Evolutionary conservation across 2,888 invertebrate species (phyloP).

Genomic region (Pharmacophagus antenor): DNA sequence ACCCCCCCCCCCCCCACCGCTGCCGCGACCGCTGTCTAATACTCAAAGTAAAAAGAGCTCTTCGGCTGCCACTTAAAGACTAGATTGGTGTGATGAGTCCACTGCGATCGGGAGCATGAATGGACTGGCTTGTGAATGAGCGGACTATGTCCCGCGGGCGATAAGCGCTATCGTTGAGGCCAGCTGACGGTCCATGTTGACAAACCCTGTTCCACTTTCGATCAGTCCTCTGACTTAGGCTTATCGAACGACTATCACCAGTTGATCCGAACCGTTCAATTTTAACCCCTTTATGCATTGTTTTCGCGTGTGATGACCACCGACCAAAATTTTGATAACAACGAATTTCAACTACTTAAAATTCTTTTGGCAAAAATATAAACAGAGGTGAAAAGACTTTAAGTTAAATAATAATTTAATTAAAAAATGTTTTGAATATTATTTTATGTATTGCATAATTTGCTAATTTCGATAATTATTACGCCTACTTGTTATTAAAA

Average conservation of each 20-base stretch:
- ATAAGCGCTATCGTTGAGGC: constrained; percentile 78
- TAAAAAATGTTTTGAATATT: too few species aligned
- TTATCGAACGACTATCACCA: constrained; percentile 60
- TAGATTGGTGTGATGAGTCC: constrained; percentile 44
- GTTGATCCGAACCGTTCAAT: constrained; percentile 41
- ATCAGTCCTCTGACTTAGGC: constrained; percentile 59
- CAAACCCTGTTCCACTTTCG: constrained; percentile 78
- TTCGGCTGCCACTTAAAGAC: constrained; percentile 50
- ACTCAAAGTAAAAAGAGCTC: constrained; percentile 50
- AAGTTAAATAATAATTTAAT: too few species aligned
- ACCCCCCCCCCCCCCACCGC: constrained; percentile 55
- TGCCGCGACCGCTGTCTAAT: constrained; percentile 38
- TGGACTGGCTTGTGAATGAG: constrained; percentile 78
- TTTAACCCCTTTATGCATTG: constrained; percentile 31
- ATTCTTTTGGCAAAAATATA: too few species aligned
- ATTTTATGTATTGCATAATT: too few species aligned
- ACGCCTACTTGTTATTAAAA: too few species aligned
- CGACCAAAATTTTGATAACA: constrained; percentile 7
- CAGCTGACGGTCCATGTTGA: constrained; percentile 78
- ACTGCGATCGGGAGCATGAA: constrained; percentile 68
- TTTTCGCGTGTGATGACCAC: constrained; percentile 3
- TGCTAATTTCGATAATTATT: too few species aligned
- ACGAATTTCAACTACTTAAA: background rate
- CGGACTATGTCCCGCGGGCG: constrained; percentile 77
- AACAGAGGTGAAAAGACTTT: too few species aligned